phyloP scores from a whole-genome alignment of 1,140 invertebrate genomes.

The Drosophila asahinai region DNA sequence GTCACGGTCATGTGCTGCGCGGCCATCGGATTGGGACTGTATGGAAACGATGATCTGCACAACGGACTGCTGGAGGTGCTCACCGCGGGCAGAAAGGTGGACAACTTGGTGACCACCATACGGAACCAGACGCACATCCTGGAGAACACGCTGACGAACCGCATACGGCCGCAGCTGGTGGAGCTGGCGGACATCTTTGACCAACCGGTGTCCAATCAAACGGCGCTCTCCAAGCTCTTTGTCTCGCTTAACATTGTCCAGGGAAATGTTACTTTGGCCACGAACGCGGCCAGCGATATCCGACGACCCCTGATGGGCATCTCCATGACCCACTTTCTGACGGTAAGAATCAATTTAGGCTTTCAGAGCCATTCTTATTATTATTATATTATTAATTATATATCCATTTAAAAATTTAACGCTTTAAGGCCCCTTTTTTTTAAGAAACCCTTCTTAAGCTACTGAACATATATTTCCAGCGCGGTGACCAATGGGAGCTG shows the following conservation, averaged over 20 bases:
- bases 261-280: conserved; percentile 89
- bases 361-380: not conserved
- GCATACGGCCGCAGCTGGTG: conserved; percentile 89
- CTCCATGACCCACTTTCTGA: conserved; percentile 88
- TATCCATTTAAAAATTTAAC: no score
- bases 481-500: conserved; percentile 87
- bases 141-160: conserved; percentile 88
- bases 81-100: conserved; percentile 91
- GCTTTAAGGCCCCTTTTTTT: no score
- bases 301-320: conserved; percentile 89
- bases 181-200: conserved; percentile 91
- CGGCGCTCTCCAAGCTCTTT: conserved; percentile 89
- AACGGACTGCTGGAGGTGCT: conserved; percentile 93
- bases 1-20: conserved; percentile 93
- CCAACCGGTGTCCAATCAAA: conserved; percentile 90
- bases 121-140: conserved; percentile 90
- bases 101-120: conserved; percentile 90
- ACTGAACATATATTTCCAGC: conserved; percentile 45
- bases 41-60: conserved; percentile 96
- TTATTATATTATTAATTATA: no score
- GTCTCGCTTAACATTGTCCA: conserved; percentile 88
- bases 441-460: not conserved
- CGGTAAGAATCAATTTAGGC: conserved; percentile 82
- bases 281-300: conserved; percentile 90
- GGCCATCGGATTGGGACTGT: conserved; percentile 87